Evolutionary conservation across 2,113 vertebrate genomes (phyloP).

Genomic region (Melanerpes aurifrons): DNA sequence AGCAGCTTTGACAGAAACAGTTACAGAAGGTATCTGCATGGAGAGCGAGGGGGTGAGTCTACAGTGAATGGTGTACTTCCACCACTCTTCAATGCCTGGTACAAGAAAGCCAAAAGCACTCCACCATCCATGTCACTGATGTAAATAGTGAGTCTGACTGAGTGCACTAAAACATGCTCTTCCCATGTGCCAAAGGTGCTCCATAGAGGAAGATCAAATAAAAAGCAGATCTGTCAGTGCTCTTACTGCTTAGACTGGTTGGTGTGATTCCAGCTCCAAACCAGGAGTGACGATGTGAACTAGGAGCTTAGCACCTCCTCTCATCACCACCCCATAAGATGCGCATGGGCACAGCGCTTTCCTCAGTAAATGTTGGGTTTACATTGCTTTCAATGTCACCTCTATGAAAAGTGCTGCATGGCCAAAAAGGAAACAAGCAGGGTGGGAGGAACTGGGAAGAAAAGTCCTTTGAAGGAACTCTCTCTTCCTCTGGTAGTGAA

Average conservation of each 20-base stretch:
- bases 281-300: neutral
- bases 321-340: neutral
- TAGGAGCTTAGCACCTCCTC: neutral
- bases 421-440: neutral
- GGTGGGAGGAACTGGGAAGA: neutral
- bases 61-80: neutral
- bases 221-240: neutral
- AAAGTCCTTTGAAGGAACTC: neutral
- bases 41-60: neutral
- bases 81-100: neutral
- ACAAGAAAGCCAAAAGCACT: neutral
- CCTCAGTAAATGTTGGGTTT: neutral
- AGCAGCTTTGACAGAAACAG: neutral
- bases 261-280: neutral
- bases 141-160: neutral
- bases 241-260: neutral
- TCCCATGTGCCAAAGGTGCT: accelerated
- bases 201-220: neutral
- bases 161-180: neutral
- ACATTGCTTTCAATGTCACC: neutral
- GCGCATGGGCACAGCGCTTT: neutral
- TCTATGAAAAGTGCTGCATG: neutral
- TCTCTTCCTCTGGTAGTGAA: neutral
- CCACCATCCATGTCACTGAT: neutral
- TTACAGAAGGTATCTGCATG: neutral